Percentiles rank a stretch among this genome's conserved stretches.
phyloP scores from a whole-genome alignment of 2,113 vertebrate genomes.

The Dicaeum eximium region DNA sequence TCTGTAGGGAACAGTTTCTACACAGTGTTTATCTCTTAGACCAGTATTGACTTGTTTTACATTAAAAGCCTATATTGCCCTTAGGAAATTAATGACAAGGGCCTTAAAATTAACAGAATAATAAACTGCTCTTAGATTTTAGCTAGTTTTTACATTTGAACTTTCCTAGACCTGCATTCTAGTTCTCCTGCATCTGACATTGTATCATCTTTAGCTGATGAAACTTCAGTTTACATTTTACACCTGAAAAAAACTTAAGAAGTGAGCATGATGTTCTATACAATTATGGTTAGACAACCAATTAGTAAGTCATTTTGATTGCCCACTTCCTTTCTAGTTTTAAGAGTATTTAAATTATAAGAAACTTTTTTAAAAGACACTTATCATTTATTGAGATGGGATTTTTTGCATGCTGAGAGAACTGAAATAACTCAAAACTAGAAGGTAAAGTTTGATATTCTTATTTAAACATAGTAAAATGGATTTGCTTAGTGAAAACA shows the following conservation, averaged over 20 bases:
- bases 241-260: background rate
- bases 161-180: background rate
- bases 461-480: background rate
- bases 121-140: background rate
- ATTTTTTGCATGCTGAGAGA: background rate
- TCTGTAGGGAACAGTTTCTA: background rate
- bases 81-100: background rate
- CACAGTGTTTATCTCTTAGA: background rate
- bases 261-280: background rate
- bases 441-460: background rate
- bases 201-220: background rate
- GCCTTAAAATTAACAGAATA: background rate
- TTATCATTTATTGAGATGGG: background rate
- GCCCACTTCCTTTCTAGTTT: background rate
- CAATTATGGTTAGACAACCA: background rate
- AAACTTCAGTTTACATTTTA: background rate
- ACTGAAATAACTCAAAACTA: background rate
- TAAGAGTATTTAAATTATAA: background rate
- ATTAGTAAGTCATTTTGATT: background rate
- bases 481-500: background rate
- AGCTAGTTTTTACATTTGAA: background rate
- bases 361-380: background rate
- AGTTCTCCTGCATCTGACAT: background rate
- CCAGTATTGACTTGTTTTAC: background rate
- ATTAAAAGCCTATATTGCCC: background rate